A percentile compares a stretch with the other conserved stretches of the same genome.
Conservation (phyloP, 64 coral and sea anemone species). For the Anthopleura sola region DNA sequence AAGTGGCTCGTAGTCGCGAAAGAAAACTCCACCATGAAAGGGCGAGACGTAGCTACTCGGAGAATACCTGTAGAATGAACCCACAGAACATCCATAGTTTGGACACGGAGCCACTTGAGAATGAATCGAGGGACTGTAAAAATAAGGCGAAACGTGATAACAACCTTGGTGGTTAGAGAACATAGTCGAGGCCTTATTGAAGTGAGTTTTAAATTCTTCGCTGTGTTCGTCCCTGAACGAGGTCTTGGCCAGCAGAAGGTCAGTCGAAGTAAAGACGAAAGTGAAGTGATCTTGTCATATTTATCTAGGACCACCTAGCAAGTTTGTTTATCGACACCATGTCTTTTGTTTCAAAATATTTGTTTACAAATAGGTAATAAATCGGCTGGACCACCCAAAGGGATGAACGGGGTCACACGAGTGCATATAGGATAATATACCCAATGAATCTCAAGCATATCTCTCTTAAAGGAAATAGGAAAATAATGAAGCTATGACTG, state of each 20-base stretch:
- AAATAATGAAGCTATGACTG: background rate
- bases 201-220: background rate
- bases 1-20: constrained; percentile 70
- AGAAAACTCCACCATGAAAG: constrained; percentile 42
- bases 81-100: constrained; percentile 22
- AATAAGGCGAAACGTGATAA: constrained; percentile 32
- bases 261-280: background rate
- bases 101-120: constrained; percentile 34
- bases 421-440: background rate
- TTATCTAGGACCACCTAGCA: constrained; percentile 61
- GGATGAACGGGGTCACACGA: background rate
- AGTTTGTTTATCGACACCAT: constrained; percentile 80
- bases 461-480: background rate
- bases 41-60: constrained; percentile 15
- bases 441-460: background rate
- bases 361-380: constrained; percentile 95
- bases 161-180: constrained; percentile 51
- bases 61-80: constrained; percentile 8
- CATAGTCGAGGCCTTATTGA: constrained; percentile 34
- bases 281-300: background rate
- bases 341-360: constrained; percentile 91
- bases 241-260: background rate
- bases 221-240: background rate
- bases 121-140: constrained; percentile 11
- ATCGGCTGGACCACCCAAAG: constrained; percentile 55